Evolutionary conservation across 2,888 invertebrate species (phyloP), one percentile per base, ranked within the genome.

Genomic region (Ennomos fuscantarius): DNA sequence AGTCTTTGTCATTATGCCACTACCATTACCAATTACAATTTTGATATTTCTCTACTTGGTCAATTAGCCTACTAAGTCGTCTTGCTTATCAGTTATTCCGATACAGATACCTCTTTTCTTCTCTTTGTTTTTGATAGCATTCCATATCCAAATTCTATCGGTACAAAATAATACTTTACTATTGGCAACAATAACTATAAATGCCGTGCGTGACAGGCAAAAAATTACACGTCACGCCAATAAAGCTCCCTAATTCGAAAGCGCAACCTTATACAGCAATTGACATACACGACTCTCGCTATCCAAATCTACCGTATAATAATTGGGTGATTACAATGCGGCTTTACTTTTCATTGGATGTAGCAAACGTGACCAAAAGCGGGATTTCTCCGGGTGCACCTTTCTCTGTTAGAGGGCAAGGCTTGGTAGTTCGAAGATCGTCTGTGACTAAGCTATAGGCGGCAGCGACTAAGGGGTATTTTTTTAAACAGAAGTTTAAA

Each of bases 321-420:
- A 37, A 47, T 47, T 12, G n/a, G n/a, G 11, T 39, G 47, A 48
- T 39, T 45, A 35, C 45, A 35, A 32, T 39, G 39, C 39, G 40
- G 49, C 41, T 41, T 41, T 41, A 13, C 49, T 40, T 49, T 49
- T 41, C 49, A 34, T 41, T 34, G 40, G 40, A 34, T 39, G 49
- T 43, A 41, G n/a, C 35, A 32, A 49, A 60, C 60, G 60, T 58
- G 57, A 59, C 50, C 46, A 53, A 43, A 51, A 50, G 60, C 58
- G 71, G 71, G 75, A 76, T 86, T 86, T 86, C 85, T 78, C 85
- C 74, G 51, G 65, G 58, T 66, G 61, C 77, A 79, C 86, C 87
- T 86, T 87, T 87, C 87, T 86, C 86, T 76, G 82, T 79, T 81
- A 82, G 82, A 82, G 82, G 82, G 85, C 84, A 81, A 79, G 84